Conservation (phyloP, 2,113 vertebrate species). For the Marmota monax region DNA sequence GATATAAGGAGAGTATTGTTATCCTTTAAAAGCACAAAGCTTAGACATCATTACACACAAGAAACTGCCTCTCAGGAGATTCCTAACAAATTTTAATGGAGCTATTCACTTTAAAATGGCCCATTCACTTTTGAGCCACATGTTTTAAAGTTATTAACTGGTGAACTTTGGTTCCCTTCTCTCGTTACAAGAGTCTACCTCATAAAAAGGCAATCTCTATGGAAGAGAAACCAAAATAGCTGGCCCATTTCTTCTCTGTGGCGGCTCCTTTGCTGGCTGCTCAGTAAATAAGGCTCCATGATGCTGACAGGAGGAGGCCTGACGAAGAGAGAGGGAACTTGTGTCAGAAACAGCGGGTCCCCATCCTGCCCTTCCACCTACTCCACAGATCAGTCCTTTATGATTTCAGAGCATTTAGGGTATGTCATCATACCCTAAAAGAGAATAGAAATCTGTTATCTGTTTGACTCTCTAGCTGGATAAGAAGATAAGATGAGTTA, state of each 20-base stretch:
- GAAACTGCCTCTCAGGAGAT: not conserved
- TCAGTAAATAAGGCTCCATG: not conserved
- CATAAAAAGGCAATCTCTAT: not conserved
- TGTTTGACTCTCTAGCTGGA: not conserved
- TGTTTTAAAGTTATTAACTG: not conserved
- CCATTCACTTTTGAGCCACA: not conserved
- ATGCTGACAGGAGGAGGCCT: not conserved
- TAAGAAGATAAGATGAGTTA: not conserved
- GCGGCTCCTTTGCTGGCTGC: not conserved
- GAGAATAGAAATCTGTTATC: not conserved
- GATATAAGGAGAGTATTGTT: not conserved
- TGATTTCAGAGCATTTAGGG: not conserved
- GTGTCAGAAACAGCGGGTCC: not conserved
- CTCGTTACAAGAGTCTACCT: conserved; percentile 34
- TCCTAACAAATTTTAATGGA: not conserved
- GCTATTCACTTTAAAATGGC: not conserved
- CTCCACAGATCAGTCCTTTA: not conserved
- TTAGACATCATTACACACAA: conserved; percentile 9
- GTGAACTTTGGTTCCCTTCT: not conserved
- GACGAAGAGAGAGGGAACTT: not conserved
- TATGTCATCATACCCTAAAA: not conserved
- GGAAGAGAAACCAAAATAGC: not conserved
- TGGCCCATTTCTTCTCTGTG: not conserved
- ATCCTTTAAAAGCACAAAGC: not conserved
- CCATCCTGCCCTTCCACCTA: not conserved